Base-by-base conservation (phyloP, 2,113 vertebrate genomes). In the Catharus minimus region DNA sequence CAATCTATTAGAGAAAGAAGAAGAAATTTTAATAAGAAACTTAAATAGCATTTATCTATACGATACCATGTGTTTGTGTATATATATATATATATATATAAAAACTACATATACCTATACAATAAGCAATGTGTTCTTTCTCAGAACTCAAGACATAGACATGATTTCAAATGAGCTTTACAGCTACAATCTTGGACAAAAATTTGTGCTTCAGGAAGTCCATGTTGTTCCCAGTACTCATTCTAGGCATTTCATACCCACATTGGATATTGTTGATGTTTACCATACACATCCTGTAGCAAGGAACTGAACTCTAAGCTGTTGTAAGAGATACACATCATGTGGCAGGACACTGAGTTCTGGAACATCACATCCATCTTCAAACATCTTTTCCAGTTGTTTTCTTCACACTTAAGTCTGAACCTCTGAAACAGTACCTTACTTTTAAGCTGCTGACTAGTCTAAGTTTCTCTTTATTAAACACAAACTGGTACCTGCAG, bases 1-100 rank as follows among this genome's bases (percentile, higher is more conserved):
- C 99, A 96, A 99, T 98, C 99, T 99, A 89, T 96, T 93, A 97
- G 58, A 95, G 86, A 81, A 94, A 95, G 95, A 32, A 90, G 20
- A 62, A 82, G 56, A 76, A 5, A 52, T 69, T 43, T 56, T 52
- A 86, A 15, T 57, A 24, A 49, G 52, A 83, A 1, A 67, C 38
- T 84, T 75, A 10, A 30, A 50, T 80, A 32, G 58, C 7, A 50
- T 65, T 84, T 79, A 30, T 55, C 43, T 50, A 27, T 20, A 72
- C 11, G 4, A 72, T 16, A 65, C 5, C n/a, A 12, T 33, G 6
- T 21, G 3, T 44, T 6, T 38, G 5, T n/a, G 5, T n/a, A 41
- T 11, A 41, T 43, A 77, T 28, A 18, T 14, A 26, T 15, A 53
- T 3, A 80, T 5, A 6, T n/a, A 41, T 11, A 41, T 43, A 77